Conservation (phyloP, 2,888 invertebrate species). For the Apamea monoglypha region DNA sequence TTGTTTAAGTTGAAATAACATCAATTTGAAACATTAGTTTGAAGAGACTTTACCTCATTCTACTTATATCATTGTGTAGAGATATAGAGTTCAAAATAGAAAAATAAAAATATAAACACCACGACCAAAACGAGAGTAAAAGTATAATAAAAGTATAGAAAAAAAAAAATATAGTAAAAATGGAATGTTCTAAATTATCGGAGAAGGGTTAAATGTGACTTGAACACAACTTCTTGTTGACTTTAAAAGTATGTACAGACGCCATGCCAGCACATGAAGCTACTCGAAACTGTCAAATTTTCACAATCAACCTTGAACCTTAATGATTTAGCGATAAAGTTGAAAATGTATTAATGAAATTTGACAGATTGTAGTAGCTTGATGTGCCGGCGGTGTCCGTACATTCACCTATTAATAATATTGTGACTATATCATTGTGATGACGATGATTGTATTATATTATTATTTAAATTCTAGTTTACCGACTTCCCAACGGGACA, state of each 20-base stretch:
- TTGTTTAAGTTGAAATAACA: too few species aligned
- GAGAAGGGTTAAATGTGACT: conserved; percentile 5
- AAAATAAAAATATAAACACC: conserved; percentile 61
- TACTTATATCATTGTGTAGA: background rate
- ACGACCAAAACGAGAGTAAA: conserved; percentile 56
- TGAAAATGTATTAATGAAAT: too few species aligned
- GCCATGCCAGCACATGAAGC: too few species aligned
- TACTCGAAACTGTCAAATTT: too few species aligned
- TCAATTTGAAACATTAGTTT: too few species aligned
- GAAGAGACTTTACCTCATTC: background rate
- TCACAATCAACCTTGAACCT: too few species aligned
- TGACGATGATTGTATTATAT: background rate
- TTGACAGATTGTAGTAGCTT: too few species aligned
- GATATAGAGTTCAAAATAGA: conserved; percentile 30
- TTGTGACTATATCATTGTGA: conserved; percentile 37
- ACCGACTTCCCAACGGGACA: background rate
- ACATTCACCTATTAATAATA: conserved; percentile 26
- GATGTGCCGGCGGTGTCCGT: conserved; percentile 2
- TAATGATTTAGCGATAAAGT: too few species aligned
- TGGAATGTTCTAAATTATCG: conserved; percentile 60
- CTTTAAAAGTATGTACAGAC: too few species aligned
- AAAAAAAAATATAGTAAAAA: conserved; percentile 33
- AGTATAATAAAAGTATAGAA: conserved; percentile 26
- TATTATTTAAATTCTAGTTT: background rate
- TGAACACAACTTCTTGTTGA: too few species aligned